Base-by-base conservation (phyloP, 2,113 vertebrate genomes). In the Promerops cafer region DNA sequence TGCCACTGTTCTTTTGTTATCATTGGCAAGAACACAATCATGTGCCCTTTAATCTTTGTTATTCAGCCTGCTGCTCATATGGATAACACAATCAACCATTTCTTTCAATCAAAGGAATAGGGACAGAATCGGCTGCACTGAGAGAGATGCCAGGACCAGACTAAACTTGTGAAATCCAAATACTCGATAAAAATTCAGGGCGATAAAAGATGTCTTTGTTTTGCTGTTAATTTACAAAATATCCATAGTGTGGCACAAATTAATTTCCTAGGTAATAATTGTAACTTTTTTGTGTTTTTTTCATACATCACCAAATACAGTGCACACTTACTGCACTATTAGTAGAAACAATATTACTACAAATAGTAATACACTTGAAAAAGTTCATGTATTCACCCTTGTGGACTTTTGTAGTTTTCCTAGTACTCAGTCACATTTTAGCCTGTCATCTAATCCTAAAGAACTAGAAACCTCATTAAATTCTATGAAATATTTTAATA, bases 1-100 rank as follows among this genome's bases (percentile, higher is more conserved):
- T 64, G 96, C 94, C 91, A 94, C 87, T 68, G 64, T 87, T 84
- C 89, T 84, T 78, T 66, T 89, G 91, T 94, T 96, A 68, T 95
- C 81, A 71, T n/a, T 95, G 87, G 83, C 89, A 87, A 94, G 74
- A 82, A n/a, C 69, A 89, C 80, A 92, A 87, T 87, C 83, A 45
- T 87, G 83, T 91, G 91, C 68, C 77, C 87, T 95, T 92, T 91
- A 87, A 87, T 90, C 86, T 90, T 84, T 87, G 72, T 91, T 89
- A 61, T 66, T 78, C 87, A 95, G 72, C 69, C 87, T 92, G 87
- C 74, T 92, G 77, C 49, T 95, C 87, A n/a, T 89, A 94, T 49
- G 91, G 89, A 78, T 87, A 87, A 94, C 74, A 94, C 68, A 91
- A 78, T 84, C 68, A 94, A 76, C 40, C 69, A 84, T 83, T 93